phyloP scores from a whole-genome alignment of 2,888 invertebrate genomes.

The Chaitophorus viminalis region DNA sequence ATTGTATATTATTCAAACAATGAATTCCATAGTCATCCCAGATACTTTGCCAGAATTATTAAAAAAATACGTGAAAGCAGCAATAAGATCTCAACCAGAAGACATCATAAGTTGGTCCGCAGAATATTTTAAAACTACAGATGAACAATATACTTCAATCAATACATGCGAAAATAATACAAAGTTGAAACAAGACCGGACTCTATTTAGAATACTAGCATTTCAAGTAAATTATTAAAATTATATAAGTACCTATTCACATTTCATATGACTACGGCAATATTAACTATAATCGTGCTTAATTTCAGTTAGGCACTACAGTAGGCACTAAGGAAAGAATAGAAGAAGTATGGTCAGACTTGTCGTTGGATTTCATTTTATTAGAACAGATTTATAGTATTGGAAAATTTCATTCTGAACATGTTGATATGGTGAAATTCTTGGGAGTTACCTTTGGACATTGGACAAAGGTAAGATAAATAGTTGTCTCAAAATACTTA shows the following conservation, averaged over 20 bases:
- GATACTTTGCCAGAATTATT: conserved; percentile 84
- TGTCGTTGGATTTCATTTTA: conserved; percentile 38
- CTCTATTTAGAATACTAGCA: conserved; percentile 48
- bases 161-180: background rate
- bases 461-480: conserved; percentile 51
- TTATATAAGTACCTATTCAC: too few species aligned
- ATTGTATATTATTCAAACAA: background rate
- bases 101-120: conserved; percentile 87
- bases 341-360: conserved; percentile 53
- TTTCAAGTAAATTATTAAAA: conserved; percentile 38
- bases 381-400: conserved; percentile 51
- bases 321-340: conserved; percentile 48
- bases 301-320: conserved; percentile 45
- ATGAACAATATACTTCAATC: background rate
- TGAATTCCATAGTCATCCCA: conserved; percentile 76
- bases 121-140: conserved; percentile 81
- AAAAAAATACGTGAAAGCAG: conserved; percentile 89
- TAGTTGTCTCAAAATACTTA: background rate
- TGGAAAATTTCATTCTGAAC: conserved; percentile 36
- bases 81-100: conserved; percentile 88
- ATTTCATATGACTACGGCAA: background rate
- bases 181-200: conserved; percentile 17
- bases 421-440: conserved; percentile 44
- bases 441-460: conserved; percentile 53
- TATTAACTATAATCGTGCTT: background rate